Evolutionary conservation across 2,113 vertebrate genomes (phyloP).

Genomic region (Rhadina sibilatrix): DNA sequence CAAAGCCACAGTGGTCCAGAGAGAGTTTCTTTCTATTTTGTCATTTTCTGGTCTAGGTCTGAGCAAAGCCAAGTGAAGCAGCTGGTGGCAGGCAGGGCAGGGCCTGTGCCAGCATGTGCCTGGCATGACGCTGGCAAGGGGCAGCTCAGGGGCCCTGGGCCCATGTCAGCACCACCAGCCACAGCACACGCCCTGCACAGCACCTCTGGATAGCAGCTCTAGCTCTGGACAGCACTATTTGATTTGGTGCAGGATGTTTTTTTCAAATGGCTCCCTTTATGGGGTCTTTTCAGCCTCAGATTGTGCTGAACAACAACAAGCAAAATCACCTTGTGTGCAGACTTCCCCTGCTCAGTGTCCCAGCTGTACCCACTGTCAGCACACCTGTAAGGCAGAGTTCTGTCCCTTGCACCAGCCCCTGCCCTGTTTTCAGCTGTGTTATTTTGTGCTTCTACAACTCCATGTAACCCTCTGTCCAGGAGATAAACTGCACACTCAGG

Average conservation of each 20-base stretch:
- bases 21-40: background rate
- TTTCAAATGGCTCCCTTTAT: background rate
- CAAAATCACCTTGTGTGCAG: background rate
- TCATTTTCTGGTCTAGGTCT: background rate
- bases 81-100: background rate
- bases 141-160: background rate
- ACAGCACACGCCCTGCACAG: background rate
- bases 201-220: background rate
- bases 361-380: background rate
- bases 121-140: background rate
- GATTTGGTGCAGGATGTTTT: background rate
- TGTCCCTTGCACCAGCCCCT: background rate
- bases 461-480: background rate
- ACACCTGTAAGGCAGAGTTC: background rate
- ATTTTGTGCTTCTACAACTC: background rate
- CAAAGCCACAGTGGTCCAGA: background rate
- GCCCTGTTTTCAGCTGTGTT: background rate
- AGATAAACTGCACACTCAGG: background rate
- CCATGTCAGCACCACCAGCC: background rate
- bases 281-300: background rate
- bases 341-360: background rate
- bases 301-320: background rate
- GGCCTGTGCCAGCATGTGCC: background rate
- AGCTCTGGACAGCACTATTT: background rate
- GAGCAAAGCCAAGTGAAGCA: background rate